These are phyloP conservation scores for Alviniconcha strummeri DNA, from an alignment of 2,888 invertebrate species.

Conservation along the genomic window DNA sequence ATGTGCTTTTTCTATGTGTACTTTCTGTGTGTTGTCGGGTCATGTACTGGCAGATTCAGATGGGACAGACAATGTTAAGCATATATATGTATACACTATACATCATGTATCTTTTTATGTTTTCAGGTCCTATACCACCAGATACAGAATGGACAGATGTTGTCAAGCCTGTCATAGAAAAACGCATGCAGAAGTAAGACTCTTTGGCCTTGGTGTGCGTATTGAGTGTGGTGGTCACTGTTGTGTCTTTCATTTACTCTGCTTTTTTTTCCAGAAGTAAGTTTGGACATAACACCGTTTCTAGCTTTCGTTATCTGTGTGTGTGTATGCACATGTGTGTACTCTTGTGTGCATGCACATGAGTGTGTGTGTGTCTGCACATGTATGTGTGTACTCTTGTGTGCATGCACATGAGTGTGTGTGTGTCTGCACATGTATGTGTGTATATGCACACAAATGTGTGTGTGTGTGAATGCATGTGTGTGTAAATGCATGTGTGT, in stretches of 20 bases:
- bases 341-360: no score
- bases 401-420: neutral
- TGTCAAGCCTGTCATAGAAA: slow-evolving; percentile 92
- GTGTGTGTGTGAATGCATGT: neutral
- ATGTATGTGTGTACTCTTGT: neutral
- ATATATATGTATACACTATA: no score
- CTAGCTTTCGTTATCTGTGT: neutral
- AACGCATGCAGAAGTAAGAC: slow-evolving; percentile 88
- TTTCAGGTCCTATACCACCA: slow-evolving; percentile 79
- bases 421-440: neutral
- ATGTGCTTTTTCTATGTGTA: no score
- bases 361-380: no score
- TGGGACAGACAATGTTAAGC: no score
- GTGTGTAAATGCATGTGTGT: neutral
- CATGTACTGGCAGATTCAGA: no score
- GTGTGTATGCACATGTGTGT: neutral
- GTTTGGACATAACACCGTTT: no score
- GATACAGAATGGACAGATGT: slow-evolving; percentile 93
- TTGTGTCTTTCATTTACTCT: slow-evolving; percentile 27
- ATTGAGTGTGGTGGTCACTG: no score
- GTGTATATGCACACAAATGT: neutral
- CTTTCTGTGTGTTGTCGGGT: no score
- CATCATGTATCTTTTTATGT: neutral
- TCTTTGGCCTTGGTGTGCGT: no score
- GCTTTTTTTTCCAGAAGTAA: no score